A percentile compares a stretch with the other conserved stretches of the same genome.
These are phyloP conservation scores for Drosophila gaucha DNA, from an alignment of 2,888 invertebrate genomes.

Conservation along the genomic window DNA sequence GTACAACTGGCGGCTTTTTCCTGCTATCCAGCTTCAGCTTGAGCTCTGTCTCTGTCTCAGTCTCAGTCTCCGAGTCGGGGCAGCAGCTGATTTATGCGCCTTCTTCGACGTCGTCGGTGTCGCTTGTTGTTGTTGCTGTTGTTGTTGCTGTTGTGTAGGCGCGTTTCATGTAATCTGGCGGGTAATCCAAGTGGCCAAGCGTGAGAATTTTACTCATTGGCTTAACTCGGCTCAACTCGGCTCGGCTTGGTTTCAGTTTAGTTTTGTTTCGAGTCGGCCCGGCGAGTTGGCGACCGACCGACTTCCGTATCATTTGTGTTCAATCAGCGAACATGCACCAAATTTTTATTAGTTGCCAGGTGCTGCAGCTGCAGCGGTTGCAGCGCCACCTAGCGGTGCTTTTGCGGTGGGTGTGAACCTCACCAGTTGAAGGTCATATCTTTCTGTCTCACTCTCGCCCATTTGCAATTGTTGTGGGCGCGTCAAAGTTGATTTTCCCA, in stretches of 20 bases:
- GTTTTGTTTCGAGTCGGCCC: conserved; percentile 9
- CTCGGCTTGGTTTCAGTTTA: conserved; percentile 3
- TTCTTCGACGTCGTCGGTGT: conserved; percentile 39
- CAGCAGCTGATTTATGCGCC: conserved; percentile 77
- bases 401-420: conserved; percentile 57
- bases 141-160: conserved; percentile 67
- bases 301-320: conserved; percentile 78
- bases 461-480: conserved; percentile 9
- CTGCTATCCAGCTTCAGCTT: conserved; percentile 40
- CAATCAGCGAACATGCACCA: conserved; percentile 78
- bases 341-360: conserved; percentile 70
- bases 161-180: conserved; percentile 80
- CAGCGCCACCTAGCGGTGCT: conserved; percentile 68
- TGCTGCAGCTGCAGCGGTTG: conserved; percentile 61
- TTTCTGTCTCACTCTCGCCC: background rate
- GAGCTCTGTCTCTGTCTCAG: conserved; percentile 15
- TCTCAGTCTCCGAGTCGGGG: conserved; percentile 26
- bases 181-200: conserved; percentile 80
- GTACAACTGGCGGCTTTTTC: conserved; percentile 72
- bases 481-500: conserved; percentile 47
- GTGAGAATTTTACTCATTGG: conserved; percentile 78
- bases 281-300: conserved; percentile 50
- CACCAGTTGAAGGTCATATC: conserved; percentile 55
- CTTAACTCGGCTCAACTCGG: conserved; percentile 27
- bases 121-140: conserved; percentile 28